phyloP scores from a whole-genome alignment of 2,888 invertebrate genomes.

The Eilema depressum region DNA sequence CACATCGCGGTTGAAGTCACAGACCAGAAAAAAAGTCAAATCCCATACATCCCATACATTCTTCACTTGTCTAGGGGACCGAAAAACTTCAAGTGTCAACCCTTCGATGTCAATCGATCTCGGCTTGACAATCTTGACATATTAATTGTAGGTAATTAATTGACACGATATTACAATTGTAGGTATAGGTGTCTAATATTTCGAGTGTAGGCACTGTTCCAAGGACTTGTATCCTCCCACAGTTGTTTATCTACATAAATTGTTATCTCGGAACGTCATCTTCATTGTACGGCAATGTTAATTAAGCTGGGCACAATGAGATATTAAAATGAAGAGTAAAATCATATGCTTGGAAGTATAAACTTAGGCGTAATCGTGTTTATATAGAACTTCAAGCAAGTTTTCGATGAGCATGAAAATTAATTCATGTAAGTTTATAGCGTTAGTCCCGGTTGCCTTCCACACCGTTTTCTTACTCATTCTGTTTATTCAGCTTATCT shows the following conservation, averaged over 20 bases:
- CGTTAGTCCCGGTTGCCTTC: too few relatives aligned
- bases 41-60: too few relatives aligned
- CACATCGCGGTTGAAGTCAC: background rate
- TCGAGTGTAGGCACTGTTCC: conserved; percentile 34
- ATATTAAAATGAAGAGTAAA: conserved; percentile 35
- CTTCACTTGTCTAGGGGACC: too few relatives aligned
- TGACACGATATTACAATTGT: too few relatives aligned
- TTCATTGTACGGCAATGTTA: conserved; percentile 46
- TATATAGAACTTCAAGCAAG: background rate
- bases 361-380: background rate
- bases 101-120: too few relatives aligned
- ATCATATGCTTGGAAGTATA: conserved; percentile 14
- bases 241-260: conserved; percentile 38
- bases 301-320: conserved; percentile 44
- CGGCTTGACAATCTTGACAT: too few relatives aligned
- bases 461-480: too few relatives aligned
- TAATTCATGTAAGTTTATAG: too few relatives aligned
- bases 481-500: too few relatives aligned
- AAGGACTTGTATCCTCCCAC: conserved; percentile 47
- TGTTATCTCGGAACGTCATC: conserved; percentile 37
- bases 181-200: background rate
- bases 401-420: background rate
- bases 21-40: background rate
- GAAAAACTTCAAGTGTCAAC: background rate
- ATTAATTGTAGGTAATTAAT: too few relatives aligned